Percentiles rank a stretch among this genome's conserved stretches.
These are phyloP conservation scores for Horisme vitalbata DNA, from an alignment of 2,888 invertebrate species.

Conservation along the genomic window DNA sequence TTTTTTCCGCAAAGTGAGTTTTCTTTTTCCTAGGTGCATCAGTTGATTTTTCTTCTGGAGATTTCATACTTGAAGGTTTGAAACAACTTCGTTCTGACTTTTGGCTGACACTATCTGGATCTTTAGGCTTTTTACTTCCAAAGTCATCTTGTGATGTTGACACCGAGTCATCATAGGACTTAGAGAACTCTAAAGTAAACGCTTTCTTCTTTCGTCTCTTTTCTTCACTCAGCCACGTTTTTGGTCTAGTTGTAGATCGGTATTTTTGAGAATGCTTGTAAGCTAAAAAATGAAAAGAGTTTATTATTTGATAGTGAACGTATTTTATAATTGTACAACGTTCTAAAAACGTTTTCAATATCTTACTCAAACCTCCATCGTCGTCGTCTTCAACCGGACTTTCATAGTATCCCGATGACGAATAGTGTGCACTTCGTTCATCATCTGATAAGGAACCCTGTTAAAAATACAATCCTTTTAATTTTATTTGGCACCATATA, in stretches of 20 bases:
- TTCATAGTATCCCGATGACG: conserved; percentile 89
- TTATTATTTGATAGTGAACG: background rate
- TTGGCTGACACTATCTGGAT: conserved; percentile 54
- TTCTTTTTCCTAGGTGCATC: conserved; percentile 69
- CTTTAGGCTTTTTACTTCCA: conserved; percentile 60
- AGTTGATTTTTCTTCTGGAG: conserved; percentile 67
- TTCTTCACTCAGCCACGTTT: conserved; percentile 87
- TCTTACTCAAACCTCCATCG: conserved; percentile 76
- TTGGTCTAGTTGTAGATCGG: conserved; percentile 66
- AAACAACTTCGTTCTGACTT: conserved; percentile 58
- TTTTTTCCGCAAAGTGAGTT: conserved; percentile 75
- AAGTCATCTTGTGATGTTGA: conserved; percentile 78
- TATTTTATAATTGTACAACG: conserved; percentile 8
- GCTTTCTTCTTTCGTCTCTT: conserved; percentile 88
- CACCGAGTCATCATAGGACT: conserved; percentile 81
- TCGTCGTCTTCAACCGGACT: conserved; percentile 88
- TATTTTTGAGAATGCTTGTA: conserved; percentile 80
- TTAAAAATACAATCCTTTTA: conserved; percentile 26
- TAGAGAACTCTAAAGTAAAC: conserved; percentile 89
- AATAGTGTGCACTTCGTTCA: conserved; percentile 87
- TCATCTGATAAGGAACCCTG: conserved; percentile 86
- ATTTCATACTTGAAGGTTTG: conserved; percentile 58
- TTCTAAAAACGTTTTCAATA: conserved; percentile 19
- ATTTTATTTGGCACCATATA: no score
- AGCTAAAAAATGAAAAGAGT: conserved; percentile 51